Conservation (phyloP, 2,888 invertebrate species). For the Shargacucullia verbasci region DNA sequence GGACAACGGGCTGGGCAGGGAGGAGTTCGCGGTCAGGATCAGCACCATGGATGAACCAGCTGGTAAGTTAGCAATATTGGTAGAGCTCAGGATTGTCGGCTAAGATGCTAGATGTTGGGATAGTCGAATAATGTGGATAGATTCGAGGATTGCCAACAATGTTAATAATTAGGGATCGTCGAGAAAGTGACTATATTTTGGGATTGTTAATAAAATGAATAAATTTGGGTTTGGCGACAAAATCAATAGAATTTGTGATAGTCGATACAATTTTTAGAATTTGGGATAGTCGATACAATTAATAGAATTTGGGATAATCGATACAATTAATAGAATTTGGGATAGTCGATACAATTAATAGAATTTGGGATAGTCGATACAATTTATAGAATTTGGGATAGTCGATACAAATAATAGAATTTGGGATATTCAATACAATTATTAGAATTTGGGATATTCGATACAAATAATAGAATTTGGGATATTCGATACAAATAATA, state of each 20-base stretch:
- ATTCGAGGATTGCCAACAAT: conserved; percentile 2
- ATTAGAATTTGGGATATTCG: background rate
- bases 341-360: background rate
- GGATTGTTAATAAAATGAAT: background rate
- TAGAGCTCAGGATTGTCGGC: background rate
- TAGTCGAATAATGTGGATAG: background rate
- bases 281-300: too few species aligned
- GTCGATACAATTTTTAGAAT: too few species aligned
- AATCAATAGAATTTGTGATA: too few species aligned
- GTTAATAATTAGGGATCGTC: background rate
- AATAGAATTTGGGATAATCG: background rate
- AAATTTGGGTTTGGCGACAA: too few species aligned
- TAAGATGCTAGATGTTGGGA: background rate
- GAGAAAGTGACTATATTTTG: background rate
- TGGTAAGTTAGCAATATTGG: conserved; percentile 67
- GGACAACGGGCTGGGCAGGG: conserved; percentile 91
- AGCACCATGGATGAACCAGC: conserved; percentile 91
- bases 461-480: background rate
- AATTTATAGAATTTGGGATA: too few species aligned
- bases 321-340: background rate
- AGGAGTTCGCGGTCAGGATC: conserved; percentile 91
- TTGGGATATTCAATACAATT: background rate
- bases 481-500: too few species aligned
- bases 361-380: background rate
- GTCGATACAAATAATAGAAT: background rate